Evolutionary conservation across 2,113 vertebrate species (phyloP).

Genomic region (Tonatia bakeri): DNA sequence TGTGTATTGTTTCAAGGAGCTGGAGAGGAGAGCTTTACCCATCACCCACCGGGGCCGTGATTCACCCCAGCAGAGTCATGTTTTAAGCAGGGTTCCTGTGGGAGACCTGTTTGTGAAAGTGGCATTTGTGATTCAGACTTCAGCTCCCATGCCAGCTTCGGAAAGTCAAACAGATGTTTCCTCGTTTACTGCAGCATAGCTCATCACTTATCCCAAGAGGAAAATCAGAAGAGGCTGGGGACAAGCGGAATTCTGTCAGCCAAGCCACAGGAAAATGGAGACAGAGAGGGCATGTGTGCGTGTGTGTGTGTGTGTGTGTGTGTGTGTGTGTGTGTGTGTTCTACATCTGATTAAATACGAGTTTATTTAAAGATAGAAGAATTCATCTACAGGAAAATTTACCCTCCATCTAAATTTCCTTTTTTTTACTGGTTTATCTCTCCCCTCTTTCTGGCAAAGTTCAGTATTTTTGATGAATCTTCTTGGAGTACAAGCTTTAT

Average conservation of each 20-base stretch:
- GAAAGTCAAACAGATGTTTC: conserved; percentile 75
- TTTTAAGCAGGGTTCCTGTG: conserved; percentile 50
- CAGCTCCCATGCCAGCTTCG: conserved; percentile 52
- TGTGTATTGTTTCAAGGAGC: not conserved
- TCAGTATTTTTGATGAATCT: not conserved
- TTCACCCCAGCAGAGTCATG: conserved; percentile 39
- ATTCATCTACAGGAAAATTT: conserved; percentile 49
- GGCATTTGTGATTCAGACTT: conserved; percentile 53
- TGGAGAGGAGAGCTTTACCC: not conserved
- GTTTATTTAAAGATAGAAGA: conserved; percentile 62
- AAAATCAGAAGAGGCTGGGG: conserved; percentile 57
- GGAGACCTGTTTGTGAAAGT: conserved; percentile 62
- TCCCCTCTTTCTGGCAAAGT: conserved; percentile 13
- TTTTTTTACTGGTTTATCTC: not conserved
- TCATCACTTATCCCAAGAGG: conserved; percentile 69
- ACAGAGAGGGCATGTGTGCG: conserved; percentile 25
- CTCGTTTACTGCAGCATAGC: conserved; percentile 48
- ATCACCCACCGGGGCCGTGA: fast-evolving
- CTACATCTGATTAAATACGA: conserved; percentile 35
- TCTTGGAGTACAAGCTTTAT: conserved; percentile 47
- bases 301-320: not conserved
- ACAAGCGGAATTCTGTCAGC: conserved; percentile 61
- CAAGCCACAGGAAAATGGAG: conserved; percentile 57
- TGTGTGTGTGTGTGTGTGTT: not conserved
- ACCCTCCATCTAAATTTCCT: not conserved